Evolutionary conservation across 2,113 vertebrate species (phyloP).

Genomic region (Ramphastos sulfuratus): DNA sequence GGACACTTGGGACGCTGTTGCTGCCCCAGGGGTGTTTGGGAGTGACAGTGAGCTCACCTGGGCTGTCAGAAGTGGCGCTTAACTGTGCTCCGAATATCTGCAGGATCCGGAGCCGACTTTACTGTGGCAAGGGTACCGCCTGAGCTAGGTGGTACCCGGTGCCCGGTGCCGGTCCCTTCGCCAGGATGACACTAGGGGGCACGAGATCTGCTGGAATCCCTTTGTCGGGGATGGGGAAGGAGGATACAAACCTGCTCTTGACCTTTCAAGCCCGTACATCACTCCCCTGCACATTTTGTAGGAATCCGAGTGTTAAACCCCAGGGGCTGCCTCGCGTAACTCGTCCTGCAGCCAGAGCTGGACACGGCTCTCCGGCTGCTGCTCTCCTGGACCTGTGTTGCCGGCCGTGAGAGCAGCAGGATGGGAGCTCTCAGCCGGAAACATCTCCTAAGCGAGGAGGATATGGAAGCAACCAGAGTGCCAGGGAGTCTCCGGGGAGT

Average conservation of each 20-base stretch:
- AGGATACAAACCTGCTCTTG: neutral
- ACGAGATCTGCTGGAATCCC: constrained; percentile 58
- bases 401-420: neutral
- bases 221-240: neutral
- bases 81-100: accelerated
- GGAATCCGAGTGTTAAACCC: neutral
- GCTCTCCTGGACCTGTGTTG: accelerated
- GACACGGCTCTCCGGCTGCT: accelerated
- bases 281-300: neutral
- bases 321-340: neutral
- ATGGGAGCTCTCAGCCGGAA: neutral
- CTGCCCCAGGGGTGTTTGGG: accelerated
- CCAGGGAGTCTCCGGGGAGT: neutral
- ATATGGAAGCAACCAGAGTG: neutral
- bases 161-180: neutral
- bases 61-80: neutral
- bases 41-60: neutral
- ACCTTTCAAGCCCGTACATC: neutral
- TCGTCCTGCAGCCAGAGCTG: neutral
- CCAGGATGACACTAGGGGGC: constrained; percentile 60
- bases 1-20: neutral
- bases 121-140: neutral
- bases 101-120: neutral
- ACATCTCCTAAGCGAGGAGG: neutral
- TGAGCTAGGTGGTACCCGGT: neutral